Conservation (phyloP, 2,888 invertebrate genomes). For the Orthosia cruda region DNA sequence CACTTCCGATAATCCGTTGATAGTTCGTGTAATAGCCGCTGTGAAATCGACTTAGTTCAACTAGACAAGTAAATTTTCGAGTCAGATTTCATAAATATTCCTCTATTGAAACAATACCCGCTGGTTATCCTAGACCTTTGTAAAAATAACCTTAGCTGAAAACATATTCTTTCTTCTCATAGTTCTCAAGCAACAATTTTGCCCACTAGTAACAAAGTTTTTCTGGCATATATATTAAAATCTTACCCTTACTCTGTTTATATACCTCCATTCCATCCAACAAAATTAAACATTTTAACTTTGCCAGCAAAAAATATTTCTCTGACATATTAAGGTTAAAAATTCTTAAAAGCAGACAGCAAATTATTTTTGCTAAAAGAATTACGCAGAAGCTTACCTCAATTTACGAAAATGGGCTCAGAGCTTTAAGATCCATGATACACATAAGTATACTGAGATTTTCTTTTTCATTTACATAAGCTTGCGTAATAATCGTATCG, state of each 20-base stretch:
- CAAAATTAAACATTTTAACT: slow-evolving; percentile 21
- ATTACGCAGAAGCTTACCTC: slow-evolving; percentile 32
- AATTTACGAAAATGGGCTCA: slow-evolving; percentile 39
- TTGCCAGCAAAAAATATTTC: slow-evolving; percentile 25
- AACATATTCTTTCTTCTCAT: slow-evolving; percentile 3
- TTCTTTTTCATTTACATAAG: slow-evolving; percentile 56
- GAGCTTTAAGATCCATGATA: slow-evolving; percentile 25
- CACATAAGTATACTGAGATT: slow-evolving; percentile 35
- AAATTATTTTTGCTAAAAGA: slow-evolving; percentile 31
- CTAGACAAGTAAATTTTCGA: slow-evolving; percentile 34
- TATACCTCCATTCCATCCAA: slow-evolving; percentile 1
- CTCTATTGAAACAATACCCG: slow-evolving; percentile 16
- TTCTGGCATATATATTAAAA: slow-evolving; percentile 16
- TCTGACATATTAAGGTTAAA: slow-evolving; percentile 28
- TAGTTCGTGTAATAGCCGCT: slow-evolving; percentile 49
- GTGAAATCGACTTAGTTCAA: slow-evolving; percentile 46
- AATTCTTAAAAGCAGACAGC: slow-evolving; percentile 23
- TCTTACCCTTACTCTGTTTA: not conserved
- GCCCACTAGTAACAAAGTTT: not conserved
- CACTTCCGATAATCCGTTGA: slow-evolving; percentile 57
- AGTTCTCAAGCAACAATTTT: not conserved
- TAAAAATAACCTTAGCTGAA: not conserved
- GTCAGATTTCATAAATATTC: slow-evolving; percentile 24
- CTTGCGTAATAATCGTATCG: slow-evolving; percentile 59
- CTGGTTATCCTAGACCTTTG: not conserved